Conservation (phyloP, 1,140 invertebrate species). For the Dufourea novaeangliae region DNA sequence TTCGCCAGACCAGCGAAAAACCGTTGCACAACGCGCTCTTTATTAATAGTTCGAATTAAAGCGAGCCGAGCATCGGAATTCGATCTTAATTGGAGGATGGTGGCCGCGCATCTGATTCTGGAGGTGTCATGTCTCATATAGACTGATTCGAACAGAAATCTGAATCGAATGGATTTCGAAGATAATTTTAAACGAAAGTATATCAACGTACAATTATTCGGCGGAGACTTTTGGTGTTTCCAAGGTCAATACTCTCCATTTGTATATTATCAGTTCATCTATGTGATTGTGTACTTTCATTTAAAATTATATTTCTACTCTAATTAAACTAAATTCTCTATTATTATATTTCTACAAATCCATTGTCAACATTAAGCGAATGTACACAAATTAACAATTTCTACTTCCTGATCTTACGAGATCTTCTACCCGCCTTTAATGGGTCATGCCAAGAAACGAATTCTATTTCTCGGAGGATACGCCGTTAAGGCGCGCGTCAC, state of each 20-base stretch:
- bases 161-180: neutral
- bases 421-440: neutral
- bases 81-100: conserved; percentile 21
- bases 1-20: conserved; percentile 17
- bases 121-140: neutral
- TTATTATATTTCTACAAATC: too few species aligned
- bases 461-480: conserved; percentile 31
- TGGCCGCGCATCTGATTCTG: neutral
- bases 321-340: too few species aligned
- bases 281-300: neutral
- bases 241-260: neutral
- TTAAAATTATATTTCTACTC: too few species aligned
- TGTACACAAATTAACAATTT: neutral
- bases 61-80: neutral
- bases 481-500: neutral
- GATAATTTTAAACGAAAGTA: neutral
- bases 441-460: conserved; percentile 39
- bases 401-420: conserved; percentile 1
- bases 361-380: too few species aligned
- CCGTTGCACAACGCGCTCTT: conserved; percentile 14
- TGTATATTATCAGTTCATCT: neutral
- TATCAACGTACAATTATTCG: neutral
- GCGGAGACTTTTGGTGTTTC: neutral
- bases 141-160: neutral
- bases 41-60: conserved; percentile 46